A percentile compares a stretch with the other conserved stretches of the same genome.
phyloP scores from a whole-genome alignment of 2,113 vertebrate species.

The Dendropsophus ebraccatus region DNA sequence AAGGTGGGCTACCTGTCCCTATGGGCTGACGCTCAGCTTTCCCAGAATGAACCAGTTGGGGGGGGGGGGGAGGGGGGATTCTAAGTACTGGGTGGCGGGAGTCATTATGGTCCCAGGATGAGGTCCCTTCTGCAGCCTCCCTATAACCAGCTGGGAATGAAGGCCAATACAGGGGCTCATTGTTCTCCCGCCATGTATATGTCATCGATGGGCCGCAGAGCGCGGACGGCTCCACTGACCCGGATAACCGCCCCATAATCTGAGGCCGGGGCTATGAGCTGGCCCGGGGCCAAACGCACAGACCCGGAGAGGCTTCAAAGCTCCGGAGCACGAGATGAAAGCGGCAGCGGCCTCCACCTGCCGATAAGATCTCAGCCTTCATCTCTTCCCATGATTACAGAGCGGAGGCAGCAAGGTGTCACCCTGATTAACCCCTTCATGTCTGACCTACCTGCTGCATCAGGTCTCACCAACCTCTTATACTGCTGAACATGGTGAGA shows the following conservation, averaged over 20 bases:
- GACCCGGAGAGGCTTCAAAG: not conserved
- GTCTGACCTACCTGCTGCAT: too few relatives aligned
- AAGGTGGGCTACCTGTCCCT: too few relatives aligned
- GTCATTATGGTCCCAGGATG: not conserved
- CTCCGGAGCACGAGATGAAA: not conserved
- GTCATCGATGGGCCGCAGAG: not conserved
- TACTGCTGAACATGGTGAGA: too few relatives aligned
- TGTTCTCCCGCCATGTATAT: not conserved
- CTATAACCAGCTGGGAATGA: not conserved
- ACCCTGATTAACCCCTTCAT: not conserved
- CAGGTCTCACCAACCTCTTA: too few relatives aligned
- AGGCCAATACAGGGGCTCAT: not conserved
- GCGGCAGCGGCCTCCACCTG: not conserved
- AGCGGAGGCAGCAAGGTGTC: not conserved
- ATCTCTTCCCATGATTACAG: not conserved
- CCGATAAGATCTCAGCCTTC: constrained; percentile 8
- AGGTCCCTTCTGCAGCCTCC: not conserved
- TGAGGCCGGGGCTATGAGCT: not conserved
- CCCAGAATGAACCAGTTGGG: not conserved
- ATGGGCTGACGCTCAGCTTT: not conserved
- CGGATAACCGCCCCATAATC: not conserved
- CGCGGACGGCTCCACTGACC: constrained; percentile 3
- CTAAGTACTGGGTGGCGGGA: not conserved
- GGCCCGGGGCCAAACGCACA: not conserved
- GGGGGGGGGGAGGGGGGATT: not conserved